Base-by-base conservation (phyloP, 1,140 invertebrate species). In the Drosophila arawakana region DNA sequence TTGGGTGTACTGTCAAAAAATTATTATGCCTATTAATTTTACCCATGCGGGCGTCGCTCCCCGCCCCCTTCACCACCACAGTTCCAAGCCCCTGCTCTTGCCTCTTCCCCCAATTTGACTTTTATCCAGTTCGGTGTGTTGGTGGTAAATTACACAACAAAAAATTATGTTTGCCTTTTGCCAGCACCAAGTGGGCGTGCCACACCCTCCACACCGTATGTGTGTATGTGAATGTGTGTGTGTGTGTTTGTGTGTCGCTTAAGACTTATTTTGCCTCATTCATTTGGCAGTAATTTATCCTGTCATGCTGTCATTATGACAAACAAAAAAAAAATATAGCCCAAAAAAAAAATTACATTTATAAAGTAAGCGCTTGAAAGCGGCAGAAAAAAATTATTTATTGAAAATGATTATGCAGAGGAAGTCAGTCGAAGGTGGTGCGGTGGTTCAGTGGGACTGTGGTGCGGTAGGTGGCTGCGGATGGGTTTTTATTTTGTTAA, bases 21-120 rank as follows among this genome's bases (percentile, higher is more conserved):
- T 91, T 91, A 91, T 91, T 91, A 91, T 91, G 90, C 90, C 90
- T 91, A 91, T 91, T 91, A 91, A 91, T 91, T 91, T 91, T 82
- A 90, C 63, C 79, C 81, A 81, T 85, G 84, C 84, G 77, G 81
- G 74, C 81, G 75, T 77, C 70, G 58, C 72, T 73, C 55, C 35
- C 2, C 15, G n/a, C 8, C 10, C 44, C 15, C 35, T 50, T 54
- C 18, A 5, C 3, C 47, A 54, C 4, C 11, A 10, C 47, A 39
- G 5, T 11, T 37, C 15, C 43, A 18, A 37, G 46, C 37, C 69
- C 71, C 21, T 37, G 3, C 9, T 5, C 37, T 55, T 6, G 11
- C 35, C 15, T 62, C 21, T 35, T 55, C 55, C 18, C 34, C 18
- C 55, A 58, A 43, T 54, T 55, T 13, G 15, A 13, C 35, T 62